Evolutionary conservation across 2,797 vertebrate genomes (phyloP), one percentile per base, ranked within the genome.

Genomic region (Coregonus sp.): DNA sequence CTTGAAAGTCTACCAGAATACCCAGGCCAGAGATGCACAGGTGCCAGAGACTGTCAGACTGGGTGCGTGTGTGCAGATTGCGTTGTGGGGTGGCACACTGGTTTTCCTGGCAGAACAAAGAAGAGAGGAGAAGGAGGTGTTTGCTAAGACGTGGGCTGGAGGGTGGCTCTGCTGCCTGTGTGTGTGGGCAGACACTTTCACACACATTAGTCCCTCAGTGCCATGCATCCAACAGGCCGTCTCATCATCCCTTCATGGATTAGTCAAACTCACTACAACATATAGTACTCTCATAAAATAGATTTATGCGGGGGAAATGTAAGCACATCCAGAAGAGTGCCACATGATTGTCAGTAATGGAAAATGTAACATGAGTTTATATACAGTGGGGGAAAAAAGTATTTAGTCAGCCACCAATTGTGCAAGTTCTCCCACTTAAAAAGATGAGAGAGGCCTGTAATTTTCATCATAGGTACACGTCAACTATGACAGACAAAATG

Each of bases 31-130:
- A 70, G 68, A 56, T 15, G 52, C 12, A 47, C 68, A 59, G 63
- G 52, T 75, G 52, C 75, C 73, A 71, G 37, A 69, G 51, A 71
- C 40, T 70, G 79, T 77, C 75, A 81, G 80, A 78, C 52, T 78
- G 80, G 59, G 35, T 73, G 70, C 40, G 54, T 61, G 4, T 9
- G 68, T 33, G 67, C 63, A 15, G 51, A 56, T 54, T 68, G 66
- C 75, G 76, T 56, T 68, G 61, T 78, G 73, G 51, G 18, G 70
- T 78, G 54, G 40, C 52, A 11, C 31, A 70, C 59, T 76, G 73
- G 20, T 59, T 37, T 52, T 2, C 40, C 83, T 91, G 90, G 90
- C 86, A 88, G 87, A 83, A 87, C 84, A 87, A 76, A 81, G 81
- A 84, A 82, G 77, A 84, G 84, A 81, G 81, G 70, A 20, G 59